Conservation (phyloP, 1,140 invertebrate genomes). For the Bemisia tabaci region DNA sequence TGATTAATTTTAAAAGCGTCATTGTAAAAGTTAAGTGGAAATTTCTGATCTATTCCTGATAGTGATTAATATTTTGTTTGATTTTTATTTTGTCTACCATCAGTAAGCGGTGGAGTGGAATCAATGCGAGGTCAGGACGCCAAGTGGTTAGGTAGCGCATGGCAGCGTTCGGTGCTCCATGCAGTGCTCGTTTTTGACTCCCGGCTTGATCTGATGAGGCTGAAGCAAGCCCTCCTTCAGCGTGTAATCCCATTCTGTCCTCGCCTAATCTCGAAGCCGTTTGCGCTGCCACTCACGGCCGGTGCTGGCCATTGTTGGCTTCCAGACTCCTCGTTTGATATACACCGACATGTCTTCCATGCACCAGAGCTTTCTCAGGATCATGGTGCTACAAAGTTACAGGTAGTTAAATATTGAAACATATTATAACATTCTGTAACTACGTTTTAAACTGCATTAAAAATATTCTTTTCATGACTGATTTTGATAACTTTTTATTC, state of each 20-base stretch:
- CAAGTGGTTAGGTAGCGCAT: slow-evolving; percentile 33
- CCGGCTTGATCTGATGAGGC: slow-evolving; percentile 31
- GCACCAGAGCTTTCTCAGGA: slow-evolving; percentile 22
- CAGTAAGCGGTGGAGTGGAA: neutral
- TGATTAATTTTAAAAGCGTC: too few relatives aligned
- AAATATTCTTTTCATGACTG: too few relatives aligned
- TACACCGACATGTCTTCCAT: slow-evolving; percentile 38
- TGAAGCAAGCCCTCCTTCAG: slow-evolving; percentile 32
- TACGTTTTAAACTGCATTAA: too few relatives aligned
- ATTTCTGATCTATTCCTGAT: too few relatives aligned
- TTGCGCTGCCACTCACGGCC: slow-evolving; percentile 26
- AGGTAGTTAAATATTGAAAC: slow-evolving; percentile 5
- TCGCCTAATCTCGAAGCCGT: slow-evolving; percentile 33
- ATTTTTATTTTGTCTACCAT: too few relatives aligned
- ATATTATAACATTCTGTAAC: neutral
- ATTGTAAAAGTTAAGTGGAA: too few relatives aligned
- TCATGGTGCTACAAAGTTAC: slow-evolving; percentile 12
- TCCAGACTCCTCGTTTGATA: slow-evolving; percentile 34
- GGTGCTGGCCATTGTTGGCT: slow-evolving; percentile 37
- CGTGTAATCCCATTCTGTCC: slow-evolving; percentile 37
- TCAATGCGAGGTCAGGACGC: neutral
- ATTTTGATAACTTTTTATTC: too few relatives aligned
- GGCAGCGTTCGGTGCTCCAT: slow-evolving; percentile 33
- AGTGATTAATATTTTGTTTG: too few relatives aligned
- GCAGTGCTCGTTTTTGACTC: slow-evolving; percentile 37